Evolutionary conservation across 1,140 invertebrate genomes (phyloP), one percentile per base, ranked within the genome.

Genomic region (Rhagoletis pomonella): DNA sequence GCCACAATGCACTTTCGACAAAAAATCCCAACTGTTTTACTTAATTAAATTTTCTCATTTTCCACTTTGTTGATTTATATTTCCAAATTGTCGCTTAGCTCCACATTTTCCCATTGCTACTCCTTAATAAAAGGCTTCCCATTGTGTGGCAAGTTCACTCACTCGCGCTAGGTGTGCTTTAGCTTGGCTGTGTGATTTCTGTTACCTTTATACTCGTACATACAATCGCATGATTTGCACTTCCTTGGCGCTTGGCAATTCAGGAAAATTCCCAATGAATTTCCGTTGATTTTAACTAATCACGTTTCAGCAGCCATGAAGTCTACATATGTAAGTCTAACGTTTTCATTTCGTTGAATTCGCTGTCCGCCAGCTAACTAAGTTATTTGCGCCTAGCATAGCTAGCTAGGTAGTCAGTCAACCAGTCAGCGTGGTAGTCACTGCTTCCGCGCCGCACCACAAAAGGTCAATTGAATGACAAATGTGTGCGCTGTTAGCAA

Each of bases 381-480:
- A 85, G 81, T 69, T 62, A 85, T 87, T 87, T 85, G 39, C 64
- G 60, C 47, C 65, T 9, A 19, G 10, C 86, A n/a, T n/a, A n/a
- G n/a, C n/a, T n/a, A n/a, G n/a, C n/a, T n/a, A n/a, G n/a, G n/a
- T n/a, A n/a, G n/a, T n/a, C n/a, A n/a, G 47, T 9, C 29, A 3
- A 0, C 67, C 7, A 9, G n/a, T 9, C 47, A 50, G n/a, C 17
- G 2, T 1, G 39, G 60, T 2, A 55, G 60, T 29, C 62, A 64
- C 62, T 64, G 29, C 29, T 29, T 29, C 17, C 29, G 7, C 4
- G 19, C 29, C 4, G n/a, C 73, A 42, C 14, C 19, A 55, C 65
- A 85, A 87, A 87, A 87, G 87, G 77, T 87, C 87, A 87, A 87
- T 87, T 87, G 85, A 87, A 87, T 87, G 81, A 87, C 87, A 87